Evolutionary conservation across 2,797 vertebrate species (phyloP).

Genomic region (Ctenopoma kingsleyae): DNA sequence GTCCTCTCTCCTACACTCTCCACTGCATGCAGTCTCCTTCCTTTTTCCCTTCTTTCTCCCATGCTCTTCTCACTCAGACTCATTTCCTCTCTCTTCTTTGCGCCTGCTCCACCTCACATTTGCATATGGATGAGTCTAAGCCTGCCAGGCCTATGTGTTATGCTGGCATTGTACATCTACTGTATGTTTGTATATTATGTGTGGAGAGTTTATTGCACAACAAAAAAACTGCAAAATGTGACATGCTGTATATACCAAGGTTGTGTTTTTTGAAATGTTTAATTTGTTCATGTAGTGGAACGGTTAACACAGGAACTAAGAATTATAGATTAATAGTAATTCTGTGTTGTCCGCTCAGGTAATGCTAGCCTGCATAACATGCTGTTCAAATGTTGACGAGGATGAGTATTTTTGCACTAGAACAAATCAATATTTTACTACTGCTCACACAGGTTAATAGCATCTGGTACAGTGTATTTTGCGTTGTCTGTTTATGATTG

Average conservation of each 20-base stretch:
- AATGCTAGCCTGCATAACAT: constrained; percentile 4
- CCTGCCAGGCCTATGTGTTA: constrained; percentile 43
- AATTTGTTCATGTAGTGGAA: neutral
- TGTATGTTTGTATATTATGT: constrained; percentile 22
- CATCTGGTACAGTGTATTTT: neutral
- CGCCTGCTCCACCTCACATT: constrained; percentile 64
- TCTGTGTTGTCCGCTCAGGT: constrained; percentile 17
- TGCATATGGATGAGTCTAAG: constrained; percentile 69
- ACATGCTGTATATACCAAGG: constrained; percentile 19
- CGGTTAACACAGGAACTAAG: neutral
- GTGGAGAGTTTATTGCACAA: constrained; percentile 33
- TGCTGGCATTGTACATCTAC: constrained; percentile 27
- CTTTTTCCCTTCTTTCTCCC: constrained; percentile 35
- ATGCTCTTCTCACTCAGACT: constrained; percentile 50
- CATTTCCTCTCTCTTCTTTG: constrained; percentile 61
- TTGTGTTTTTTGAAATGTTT: constrained; percentile 5
- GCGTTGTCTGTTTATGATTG: constrained; percentile 1
- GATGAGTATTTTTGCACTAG: neutral
- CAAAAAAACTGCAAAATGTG: constrained; percentile 26
- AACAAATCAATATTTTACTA: constrained; percentile 37
- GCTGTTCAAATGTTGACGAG: neutral
- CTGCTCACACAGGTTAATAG: constrained; percentile 4
- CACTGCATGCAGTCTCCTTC: constrained; percentile 55
- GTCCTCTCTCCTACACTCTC: constrained; percentile 42
- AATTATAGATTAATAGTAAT: constrained; percentile 15